Conservation (phyloP, 2,888 invertebrate genomes). For the Seira ritae region DNA sequence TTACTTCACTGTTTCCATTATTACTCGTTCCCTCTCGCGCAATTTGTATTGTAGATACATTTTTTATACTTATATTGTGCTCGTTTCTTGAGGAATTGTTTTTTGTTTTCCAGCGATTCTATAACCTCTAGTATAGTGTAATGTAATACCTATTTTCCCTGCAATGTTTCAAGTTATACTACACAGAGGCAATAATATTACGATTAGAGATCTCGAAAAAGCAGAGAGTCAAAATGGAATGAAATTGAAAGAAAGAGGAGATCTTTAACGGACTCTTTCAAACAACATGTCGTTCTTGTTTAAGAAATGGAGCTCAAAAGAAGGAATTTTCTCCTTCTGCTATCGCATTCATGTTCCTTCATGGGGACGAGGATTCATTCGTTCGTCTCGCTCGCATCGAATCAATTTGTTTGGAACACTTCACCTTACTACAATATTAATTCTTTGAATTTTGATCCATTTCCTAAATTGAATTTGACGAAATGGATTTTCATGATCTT, state of each 20-base stretch:
- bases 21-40: conserved; percentile 38
- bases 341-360: conserved; percentile 51
- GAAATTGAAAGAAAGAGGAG: conserved; percentile 32
- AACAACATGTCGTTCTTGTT: conserved; percentile 42
- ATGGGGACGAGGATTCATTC: not conserved
- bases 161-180: not conserved
- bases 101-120: not conserved
- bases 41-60: conserved; percentile 30
- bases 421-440: conserved; percentile 45
- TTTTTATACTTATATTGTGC: not conserved
- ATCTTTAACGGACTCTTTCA: conserved; percentile 40
- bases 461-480: conserved; percentile 63
- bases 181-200: conserved; percentile 14
- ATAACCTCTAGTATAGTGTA: too few relatives aligned
- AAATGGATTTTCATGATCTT: conserved; percentile 44
- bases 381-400: not conserved
- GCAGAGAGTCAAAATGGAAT: conserved; percentile 2
- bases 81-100: not conserved
- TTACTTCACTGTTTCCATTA: conserved; percentile 42
- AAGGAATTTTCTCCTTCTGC: conserved; percentile 52
- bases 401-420: conserved; percentile 28
- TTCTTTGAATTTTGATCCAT: conserved; percentile 45
- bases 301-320: conserved; percentile 38
- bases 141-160: too few relatives aligned
- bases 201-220: conserved; percentile 11